Evolutionary conservation across 2,888 invertebrate genomes (phyloP), one percentile per base, ranked within the genome.

Genomic region (Caenorhabditis macrosperma): DNA sequence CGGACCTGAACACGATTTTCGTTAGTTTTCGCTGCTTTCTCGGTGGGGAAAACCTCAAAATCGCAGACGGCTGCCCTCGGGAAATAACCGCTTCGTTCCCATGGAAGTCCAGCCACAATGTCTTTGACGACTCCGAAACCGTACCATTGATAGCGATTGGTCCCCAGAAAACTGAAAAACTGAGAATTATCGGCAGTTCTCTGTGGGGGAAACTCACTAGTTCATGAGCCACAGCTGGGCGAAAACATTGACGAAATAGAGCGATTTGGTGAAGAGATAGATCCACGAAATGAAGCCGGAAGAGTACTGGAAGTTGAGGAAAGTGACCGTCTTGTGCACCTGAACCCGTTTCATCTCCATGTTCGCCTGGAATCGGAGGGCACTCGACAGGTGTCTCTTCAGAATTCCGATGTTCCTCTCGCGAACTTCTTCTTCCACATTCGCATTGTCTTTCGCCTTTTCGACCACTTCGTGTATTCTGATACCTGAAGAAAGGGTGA

Each of bases 401-500:
- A 89, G 82, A 35, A 87, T 78, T 20, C 81, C 78, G 30, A 89
- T 81, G 61, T 88, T 88, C 55, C 79, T 85, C 35, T 82, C 78
- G 24, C 85, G 67, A 15, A 81, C 78, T 38, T 85, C 84, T 52
- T 86, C 86, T 33, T 86, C 86, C 1, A 86, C 84, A 76, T 86
- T 86, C 1, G 75, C 46, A 15, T 86, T 59, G 67, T 89, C 89
- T 59, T 82, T 60, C n/a, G 89, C 88, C 35, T 85, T 84, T 61
- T 85, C 86, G 41, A 89, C 88, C 1, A 89, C 86, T 75, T 89
- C 89, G 57, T 90, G 89, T 50, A 89, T 88, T 54, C 88, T 72
- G 9, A 89, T 81, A 44, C 89, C 89, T 88, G 44, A 30, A 82
- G 38, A 55, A 20, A 0, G n/a, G 35, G 30, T 22, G 20, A 48